Conservation (phyloP, 2,797 vertebrate genomes). For the Hipposideros larvatus region DNA sequence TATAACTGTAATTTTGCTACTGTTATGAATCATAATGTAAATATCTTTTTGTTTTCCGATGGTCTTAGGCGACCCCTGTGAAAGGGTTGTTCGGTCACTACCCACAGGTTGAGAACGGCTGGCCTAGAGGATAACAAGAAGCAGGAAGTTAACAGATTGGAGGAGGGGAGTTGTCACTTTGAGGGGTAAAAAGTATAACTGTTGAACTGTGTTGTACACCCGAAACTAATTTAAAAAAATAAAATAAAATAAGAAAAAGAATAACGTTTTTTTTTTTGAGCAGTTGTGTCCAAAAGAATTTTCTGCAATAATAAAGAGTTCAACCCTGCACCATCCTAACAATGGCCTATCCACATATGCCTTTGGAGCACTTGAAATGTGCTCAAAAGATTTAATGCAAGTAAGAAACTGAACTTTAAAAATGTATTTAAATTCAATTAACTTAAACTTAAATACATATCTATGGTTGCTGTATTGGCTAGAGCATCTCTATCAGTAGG, state of each 20-base stretch:
- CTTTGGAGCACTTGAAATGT: not conserved
- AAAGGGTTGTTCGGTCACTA: too few species aligned
- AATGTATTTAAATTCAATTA: not conserved
- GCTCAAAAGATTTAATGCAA: not conserved
- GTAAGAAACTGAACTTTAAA: not conserved
- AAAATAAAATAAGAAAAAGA: too few species aligned
- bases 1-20: too few species aligned
- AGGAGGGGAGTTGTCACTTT: too few species aligned
- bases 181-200: too few species aligned
- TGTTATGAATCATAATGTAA: too few species aligned
- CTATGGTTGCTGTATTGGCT: not conserved
- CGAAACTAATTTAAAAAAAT: too few species aligned
- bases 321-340: not conserved
- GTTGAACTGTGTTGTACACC: too few species aligned
- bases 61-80: too few species aligned
- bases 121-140: not conserved
- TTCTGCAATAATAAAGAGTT: not conserved
- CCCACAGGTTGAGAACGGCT: too few species aligned
- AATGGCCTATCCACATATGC: not conserved
- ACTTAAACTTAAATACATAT: slow-evolving; percentile 21
- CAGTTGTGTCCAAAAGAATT: not conserved
- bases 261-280: too few species aligned
- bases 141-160: not conserved
- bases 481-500: not conserved
- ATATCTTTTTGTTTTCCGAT: too few species aligned